Percentiles rank a stretch among this genome's conserved stretches.
phyloP scores from a whole-genome alignment of 2,888 invertebrate species.

The Achlya flavicornis region DNA sequence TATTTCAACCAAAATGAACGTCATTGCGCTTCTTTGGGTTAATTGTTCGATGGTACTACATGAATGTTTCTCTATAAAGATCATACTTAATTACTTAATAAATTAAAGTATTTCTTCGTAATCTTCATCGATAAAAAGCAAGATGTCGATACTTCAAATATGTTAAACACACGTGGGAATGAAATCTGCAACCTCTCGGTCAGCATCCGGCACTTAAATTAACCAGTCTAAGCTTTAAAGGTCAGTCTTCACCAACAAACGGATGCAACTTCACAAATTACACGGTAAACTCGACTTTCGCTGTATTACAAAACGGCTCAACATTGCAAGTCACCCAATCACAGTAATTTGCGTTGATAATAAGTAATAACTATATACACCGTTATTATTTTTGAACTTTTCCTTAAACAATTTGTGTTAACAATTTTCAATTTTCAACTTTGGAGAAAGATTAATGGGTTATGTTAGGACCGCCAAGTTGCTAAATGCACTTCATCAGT shows the following conservation, averaged over 20 bases:
- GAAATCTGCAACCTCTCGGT: background rate
- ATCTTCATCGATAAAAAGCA: too few species aligned
- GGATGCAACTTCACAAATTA: background rate
- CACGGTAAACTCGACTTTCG: background rate
- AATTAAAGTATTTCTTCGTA: too few species aligned
- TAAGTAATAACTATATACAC: background rate
- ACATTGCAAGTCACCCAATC: background rate
- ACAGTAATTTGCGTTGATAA: background rate
- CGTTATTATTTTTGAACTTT: background rate
- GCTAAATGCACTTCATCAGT: background rate
- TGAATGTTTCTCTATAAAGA: too few species aligned
- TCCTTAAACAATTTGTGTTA: slow-evolving; percentile 7
- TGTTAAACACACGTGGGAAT: background rate
- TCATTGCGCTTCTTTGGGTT: too few species aligned
- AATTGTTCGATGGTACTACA: too few species aligned
- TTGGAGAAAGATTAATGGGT: background rate
- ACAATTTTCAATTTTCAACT: background rate
- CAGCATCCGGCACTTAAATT: background rate
- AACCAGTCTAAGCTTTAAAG: background rate
- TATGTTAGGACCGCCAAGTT: background rate
- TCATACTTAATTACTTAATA: too few species aligned
- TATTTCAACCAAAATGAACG: too few species aligned
- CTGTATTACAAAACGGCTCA: background rate
- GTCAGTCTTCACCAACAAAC: background rate
- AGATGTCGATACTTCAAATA: background rate